Conservation (phyloP, 2,888 invertebrate genomes). For the Caenorhabditis sp. region DNA sequence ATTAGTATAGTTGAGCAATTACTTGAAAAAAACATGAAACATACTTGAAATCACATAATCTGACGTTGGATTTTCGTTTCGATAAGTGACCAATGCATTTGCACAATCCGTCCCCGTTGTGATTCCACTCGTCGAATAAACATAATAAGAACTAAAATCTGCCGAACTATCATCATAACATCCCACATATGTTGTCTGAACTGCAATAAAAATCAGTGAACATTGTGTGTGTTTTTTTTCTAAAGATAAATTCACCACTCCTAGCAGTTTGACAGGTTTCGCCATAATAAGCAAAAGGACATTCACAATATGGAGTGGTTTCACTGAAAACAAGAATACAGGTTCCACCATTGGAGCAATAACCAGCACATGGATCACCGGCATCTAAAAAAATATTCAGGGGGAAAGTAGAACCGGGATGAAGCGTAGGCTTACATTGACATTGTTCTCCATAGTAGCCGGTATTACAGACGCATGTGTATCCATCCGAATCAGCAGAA, state of each 20-base stretch:
- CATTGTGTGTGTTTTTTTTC: no score
- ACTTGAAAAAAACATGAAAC: not conserved
- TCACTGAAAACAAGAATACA: conserved; percentile 26
- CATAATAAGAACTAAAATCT: conserved; percentile 27
- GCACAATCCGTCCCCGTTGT: conserved; percentile 31
- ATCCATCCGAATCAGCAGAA: not conserved
- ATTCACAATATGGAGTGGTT: conserved; percentile 29
- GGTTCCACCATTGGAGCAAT: conserved; percentile 41
- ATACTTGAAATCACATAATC: conserved; percentile 29
- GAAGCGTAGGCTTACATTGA: conserved; percentile 37
- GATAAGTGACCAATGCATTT: conserved; percentile 26
- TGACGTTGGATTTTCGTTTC: conserved; percentile 31
- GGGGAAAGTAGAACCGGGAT: no score
- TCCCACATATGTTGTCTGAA: conserved; percentile 26
- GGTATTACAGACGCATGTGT: conserved; percentile 23
- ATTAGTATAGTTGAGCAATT: no score
- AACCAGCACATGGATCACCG: conserved; percentile 27
- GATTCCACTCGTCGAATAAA: conserved; percentile 23
- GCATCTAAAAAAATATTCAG: no score
- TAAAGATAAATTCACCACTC: conserved; percentile 4
- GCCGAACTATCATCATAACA: conserved; percentile 35
- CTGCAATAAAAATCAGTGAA: not conserved
- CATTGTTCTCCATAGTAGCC: conserved; percentile 40
- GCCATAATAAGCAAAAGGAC: conserved; percentile 33
- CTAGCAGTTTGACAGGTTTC: conserved; percentile 25